Evolutionary conservation across 1,140 invertebrate species (phyloP).

Genomic region (Caenorhabditis latens): DNA sequence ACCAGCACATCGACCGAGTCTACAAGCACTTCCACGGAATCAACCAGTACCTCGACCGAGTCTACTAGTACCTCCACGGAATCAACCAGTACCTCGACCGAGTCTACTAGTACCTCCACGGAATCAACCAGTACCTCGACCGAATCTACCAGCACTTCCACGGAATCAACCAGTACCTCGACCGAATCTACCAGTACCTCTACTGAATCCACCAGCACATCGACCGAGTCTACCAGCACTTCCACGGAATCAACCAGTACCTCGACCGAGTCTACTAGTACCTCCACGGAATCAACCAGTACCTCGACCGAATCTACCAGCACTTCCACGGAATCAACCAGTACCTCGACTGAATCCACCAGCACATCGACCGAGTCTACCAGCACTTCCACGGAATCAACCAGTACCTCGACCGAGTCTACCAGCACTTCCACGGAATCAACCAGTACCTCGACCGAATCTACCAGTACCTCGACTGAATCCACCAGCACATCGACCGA

Average conservation of each 20-base stretch:
- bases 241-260: neutral
- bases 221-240: conserved; percentile 2
- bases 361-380: neutral
- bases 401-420: neutral
- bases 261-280: conserved; percentile 5
- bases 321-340: neutral
- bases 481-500: neutral
- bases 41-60: neutral
- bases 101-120: neutral
- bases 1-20: neutral
- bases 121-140: neutral
- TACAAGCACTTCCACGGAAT: neutral
- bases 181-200: conserved; percentile 7
- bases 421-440: conserved; percentile 21
- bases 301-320: no score
- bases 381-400: neutral
- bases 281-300: neutral
- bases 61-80: conserved; percentile 12
- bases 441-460: conserved; percentile 15
- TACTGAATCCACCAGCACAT: conserved; percentile 2
- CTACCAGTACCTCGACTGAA: conserved; percentile 15
- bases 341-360: neutral
- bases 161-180: conserved; percentile 2
- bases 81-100: conserved; percentile 9
- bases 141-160: neutral